These are phyloP conservation scores for Phoeniculus purpureus DNA, from an alignment of 2,797 vertebrate genomes.

Conservation along the genomic window DNA sequence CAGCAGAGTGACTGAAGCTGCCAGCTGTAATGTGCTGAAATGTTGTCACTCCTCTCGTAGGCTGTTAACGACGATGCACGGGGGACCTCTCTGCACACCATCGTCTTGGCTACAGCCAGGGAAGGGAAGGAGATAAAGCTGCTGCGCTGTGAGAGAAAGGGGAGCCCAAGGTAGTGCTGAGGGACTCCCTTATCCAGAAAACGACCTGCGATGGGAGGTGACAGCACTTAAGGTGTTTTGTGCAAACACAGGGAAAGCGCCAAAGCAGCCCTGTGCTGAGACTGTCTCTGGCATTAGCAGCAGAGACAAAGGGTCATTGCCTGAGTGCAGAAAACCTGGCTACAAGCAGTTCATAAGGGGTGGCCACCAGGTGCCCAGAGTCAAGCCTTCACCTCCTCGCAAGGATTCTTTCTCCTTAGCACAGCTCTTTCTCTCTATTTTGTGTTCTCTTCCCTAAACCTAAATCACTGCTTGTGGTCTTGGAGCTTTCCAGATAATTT, in stretches of 20 bases:
- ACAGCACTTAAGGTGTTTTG: accelerated
- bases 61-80: background rate
- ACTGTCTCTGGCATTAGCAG: background rate
- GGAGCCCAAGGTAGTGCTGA: background rate
- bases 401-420: background rate
- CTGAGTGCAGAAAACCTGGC: background rate
- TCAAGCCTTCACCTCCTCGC: background rate
- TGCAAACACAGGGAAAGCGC: accelerated
- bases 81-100: background rate
- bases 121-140: background rate
- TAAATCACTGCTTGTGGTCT: background rate
- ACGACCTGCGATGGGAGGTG: accelerated
- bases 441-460: background rate
- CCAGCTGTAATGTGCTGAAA: background rate
- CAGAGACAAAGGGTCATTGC: background rate
- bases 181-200: background rate
- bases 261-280: background rate
- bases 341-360: background rate
- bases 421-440: background rate
- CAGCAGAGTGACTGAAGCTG: background rate
- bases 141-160: background rate
- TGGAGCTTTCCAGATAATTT: background rate
- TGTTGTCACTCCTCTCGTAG: constrained; percentile 10
- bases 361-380: background rate
- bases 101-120: background rate